Percentiles rank a stretch among this genome's conserved stretches.
phyloP scores from a whole-genome alignment of 2,113 vertebrate genomes.

The Lepisosteus osseus region DNA sequence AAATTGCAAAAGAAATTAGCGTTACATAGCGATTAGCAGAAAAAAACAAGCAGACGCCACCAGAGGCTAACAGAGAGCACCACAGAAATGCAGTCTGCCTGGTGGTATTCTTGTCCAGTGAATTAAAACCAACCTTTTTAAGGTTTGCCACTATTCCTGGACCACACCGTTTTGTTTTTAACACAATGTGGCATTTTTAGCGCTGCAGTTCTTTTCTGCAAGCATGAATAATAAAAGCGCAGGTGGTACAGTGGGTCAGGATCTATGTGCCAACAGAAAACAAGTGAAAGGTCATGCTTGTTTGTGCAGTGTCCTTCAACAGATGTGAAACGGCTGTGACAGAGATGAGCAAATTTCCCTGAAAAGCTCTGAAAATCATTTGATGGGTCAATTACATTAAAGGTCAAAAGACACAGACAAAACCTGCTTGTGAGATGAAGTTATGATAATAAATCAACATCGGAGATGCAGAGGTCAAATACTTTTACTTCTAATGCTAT shows the following conservation, averaged over 20 bases:
- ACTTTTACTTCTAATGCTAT: constrained; percentile 46
- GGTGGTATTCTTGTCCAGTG: no score
- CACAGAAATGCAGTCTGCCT: no score
- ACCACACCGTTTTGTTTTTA: neutral
- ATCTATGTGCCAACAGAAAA: constrained; percentile 44
- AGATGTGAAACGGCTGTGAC: constrained; percentile 74
- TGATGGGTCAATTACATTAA: constrained; percentile 78
- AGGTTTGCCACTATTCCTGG: neutral
- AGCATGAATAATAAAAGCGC: constrained; percentile 74
- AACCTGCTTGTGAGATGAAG: constrained; percentile 27
- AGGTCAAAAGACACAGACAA: constrained; percentile 56
- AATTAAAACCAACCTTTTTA: neutral
- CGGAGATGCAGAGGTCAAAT: constrained; percentile 50
- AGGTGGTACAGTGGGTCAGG: constrained; percentile 64
- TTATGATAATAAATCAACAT: constrained; percentile 53
- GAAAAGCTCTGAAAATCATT: constrained; percentile 56
- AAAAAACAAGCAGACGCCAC: no score
- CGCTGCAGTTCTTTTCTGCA: constrained; percentile 59
- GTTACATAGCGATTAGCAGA: no score
- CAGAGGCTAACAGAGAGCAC: no score
- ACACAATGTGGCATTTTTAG: constrained; percentile 67
- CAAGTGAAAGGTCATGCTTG: constrained; percentile 70
- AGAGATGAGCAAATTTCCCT: constrained; percentile 67
- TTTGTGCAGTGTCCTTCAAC: constrained; percentile 71
- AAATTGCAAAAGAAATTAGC: no score